These are phyloP conservation scores for Pristionchus mayeri DNA, from an alignment of 2,888 invertebrate species.

Conservation along the genomic window DNA sequence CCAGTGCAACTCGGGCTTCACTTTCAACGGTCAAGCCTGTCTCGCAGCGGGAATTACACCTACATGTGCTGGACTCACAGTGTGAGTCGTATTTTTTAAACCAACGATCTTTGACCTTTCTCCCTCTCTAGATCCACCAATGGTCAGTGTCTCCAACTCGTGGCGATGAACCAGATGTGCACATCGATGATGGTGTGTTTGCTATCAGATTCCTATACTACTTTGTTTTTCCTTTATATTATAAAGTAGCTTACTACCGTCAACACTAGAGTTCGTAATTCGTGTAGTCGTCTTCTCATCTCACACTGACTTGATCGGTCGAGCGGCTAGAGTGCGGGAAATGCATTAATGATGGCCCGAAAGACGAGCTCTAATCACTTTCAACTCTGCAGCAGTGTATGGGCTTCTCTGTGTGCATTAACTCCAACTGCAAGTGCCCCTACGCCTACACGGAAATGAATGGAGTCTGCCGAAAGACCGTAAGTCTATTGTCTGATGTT, in stretches of 20 bases:
- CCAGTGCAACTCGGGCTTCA: neutral
- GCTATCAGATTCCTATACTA: neutral
- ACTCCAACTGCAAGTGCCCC: neutral
- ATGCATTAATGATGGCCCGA: too few relatives aligned
- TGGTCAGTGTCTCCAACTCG: neutral
- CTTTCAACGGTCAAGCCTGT: slow-evolving; percentile 23
- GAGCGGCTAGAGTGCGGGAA: too few relatives aligned
- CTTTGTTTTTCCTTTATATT: too few relatives aligned
- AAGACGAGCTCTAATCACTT: neutral
- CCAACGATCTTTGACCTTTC: neutral
- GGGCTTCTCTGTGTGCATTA: neutral
- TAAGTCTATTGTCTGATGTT: neutral
- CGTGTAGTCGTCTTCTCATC: too few relatives aligned
- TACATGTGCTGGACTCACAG: neutral
- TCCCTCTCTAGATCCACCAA: neutral
- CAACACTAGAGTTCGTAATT: too few relatives aligned
- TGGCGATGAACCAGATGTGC: neutral
- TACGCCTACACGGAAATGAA: neutral
- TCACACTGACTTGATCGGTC: too few relatives aligned
- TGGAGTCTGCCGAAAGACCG: slow-evolving; percentile 17
- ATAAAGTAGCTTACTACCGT: too few relatives aligned
- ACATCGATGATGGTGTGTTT: neutral
- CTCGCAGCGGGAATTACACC: neutral
- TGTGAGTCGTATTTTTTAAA: neutral
- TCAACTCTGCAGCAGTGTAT: slow-evolving; percentile 1